A percentile compares a stretch with the other conserved stretches of the same genome.
These are phyloP conservation scores for Calonectris borealis DNA, from an alignment of 2,113 vertebrate genomes.

Conservation along the genomic window DNA sequence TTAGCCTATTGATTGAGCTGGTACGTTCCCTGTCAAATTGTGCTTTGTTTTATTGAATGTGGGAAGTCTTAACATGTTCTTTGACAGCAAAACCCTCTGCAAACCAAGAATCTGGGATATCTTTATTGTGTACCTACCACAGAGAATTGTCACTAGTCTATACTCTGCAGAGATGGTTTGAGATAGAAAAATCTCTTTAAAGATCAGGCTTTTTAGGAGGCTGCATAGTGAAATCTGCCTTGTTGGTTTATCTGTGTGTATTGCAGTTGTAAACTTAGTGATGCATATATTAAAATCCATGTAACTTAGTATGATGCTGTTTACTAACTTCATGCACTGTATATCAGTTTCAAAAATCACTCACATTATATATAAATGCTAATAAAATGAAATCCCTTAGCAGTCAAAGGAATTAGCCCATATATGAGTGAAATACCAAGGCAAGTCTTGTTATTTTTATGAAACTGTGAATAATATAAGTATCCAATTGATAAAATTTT, in stretches of 20 bases:
- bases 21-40: not conserved
- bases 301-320: not conserved
- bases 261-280: not conserved
- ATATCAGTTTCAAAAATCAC: constrained; percentile 31
- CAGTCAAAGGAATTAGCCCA: constrained; percentile 71
- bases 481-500: constrained; percentile 85
- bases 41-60: not conserved
- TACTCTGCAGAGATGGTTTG: not conserved
- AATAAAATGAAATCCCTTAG: constrained; percentile 79
- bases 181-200: not conserved
- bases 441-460: constrained; percentile 80
- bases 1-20: not conserved
- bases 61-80: not conserved
- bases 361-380: constrained; percentile 62
- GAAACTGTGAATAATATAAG: constrained; percentile 84
- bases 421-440: constrained; percentile 75
- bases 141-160: not conserved
- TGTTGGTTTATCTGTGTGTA: not conserved
- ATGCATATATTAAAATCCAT: not conserved
- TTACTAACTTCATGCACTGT: constrained; percentile 14
- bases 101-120: not conserved
- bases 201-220: not conserved
- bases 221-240: not conserved
- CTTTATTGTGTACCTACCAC: not conserved
- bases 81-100: not conserved